Evolutionary conservation across 1,140 invertebrate species (phyloP), one percentile per base, ranked within the genome.

Genomic region (Papilio dardanus): DNA sequence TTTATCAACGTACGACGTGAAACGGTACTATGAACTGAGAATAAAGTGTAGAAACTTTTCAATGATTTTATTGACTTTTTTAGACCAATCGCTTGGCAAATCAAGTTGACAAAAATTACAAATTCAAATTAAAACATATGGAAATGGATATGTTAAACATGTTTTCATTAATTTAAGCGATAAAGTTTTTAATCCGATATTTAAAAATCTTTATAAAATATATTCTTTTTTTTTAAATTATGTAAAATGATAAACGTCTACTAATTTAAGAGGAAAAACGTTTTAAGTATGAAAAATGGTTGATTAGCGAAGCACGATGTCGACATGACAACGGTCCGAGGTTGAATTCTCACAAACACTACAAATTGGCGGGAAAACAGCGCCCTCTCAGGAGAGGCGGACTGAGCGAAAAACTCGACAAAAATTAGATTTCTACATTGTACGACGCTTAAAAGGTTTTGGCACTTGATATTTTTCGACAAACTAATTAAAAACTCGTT

Each of bases 361-460:
- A 82, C 85, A 89, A 89, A 89, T 89, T 88, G 87, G 84, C 86
- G 77, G 82, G 83, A 88, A 84, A 86, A 82, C 85, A 81, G 76
- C 83, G 75, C 80, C 77, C 84, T 74, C 78, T 35, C 35, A 77
- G 79, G 81, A 76, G 75, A 75, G 77, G 69, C 74, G 84, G 76
- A 86, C 79, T 87, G 83, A 86, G 85, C 86, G 88, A 90, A 91
- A 90, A 91, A 91, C 85, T 88, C 78, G 76, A 75, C 82, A 91
- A 91, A 91, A 91, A 87, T 86, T 91, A 88, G 88, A 92, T 90
- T 92, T 90, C 86, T 88, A 79, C 78, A 73, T 76, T 77, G 46
- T 50, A 79, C 37, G 12, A 54, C 78, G 77, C 16, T 67, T 35
- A 10, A 12, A 21, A 12, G 24, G 19, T 85, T 71, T 89, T 88